Conservation (phyloP, 2,113 vertebrate species). For the Varanus salvator region DNA sequence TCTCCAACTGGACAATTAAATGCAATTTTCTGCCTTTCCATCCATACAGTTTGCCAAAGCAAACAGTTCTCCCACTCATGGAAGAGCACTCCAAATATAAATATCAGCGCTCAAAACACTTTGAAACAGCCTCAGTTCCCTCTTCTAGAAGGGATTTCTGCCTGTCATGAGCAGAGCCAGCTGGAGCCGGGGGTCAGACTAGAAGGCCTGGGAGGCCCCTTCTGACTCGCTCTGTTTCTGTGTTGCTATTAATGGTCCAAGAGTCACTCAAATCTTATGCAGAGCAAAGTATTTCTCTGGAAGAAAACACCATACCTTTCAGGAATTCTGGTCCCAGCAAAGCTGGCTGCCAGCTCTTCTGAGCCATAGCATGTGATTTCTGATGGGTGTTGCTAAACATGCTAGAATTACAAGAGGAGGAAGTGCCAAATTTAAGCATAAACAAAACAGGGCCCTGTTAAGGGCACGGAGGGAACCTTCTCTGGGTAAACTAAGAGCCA, state of each 20-base stretch:
- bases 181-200: too few relatives aligned
- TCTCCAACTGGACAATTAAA: not conserved
- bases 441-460: not conserved
- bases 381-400: not conserved
- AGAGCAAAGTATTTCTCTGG: not conserved
- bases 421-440: not conserved
- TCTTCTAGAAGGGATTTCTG: not conserved
- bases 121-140: not conserved
- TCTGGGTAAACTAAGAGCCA: not conserved
- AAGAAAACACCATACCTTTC: not conserved
- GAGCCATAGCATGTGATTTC: slow-evolving; percentile 11
- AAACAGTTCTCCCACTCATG: not conserved
- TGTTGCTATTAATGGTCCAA: not conserved
- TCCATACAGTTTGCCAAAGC: too few relatives aligned
- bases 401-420: not conserved
- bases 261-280: fast-evolving
- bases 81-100: not conserved
- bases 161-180: not conserved
- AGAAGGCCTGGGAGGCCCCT: too few relatives aligned
- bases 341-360: fast-evolving
- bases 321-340: fast-evolving
- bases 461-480: not conserved
- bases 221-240: too few relatives aligned
- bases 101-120: not conserved
- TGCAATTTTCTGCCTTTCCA: not conserved